Evolutionary conservation across 2,888 invertebrate genomes (phyloP), one percentile per base, ranked within the genome.

Genomic region (Lymantria dispar): DNA sequence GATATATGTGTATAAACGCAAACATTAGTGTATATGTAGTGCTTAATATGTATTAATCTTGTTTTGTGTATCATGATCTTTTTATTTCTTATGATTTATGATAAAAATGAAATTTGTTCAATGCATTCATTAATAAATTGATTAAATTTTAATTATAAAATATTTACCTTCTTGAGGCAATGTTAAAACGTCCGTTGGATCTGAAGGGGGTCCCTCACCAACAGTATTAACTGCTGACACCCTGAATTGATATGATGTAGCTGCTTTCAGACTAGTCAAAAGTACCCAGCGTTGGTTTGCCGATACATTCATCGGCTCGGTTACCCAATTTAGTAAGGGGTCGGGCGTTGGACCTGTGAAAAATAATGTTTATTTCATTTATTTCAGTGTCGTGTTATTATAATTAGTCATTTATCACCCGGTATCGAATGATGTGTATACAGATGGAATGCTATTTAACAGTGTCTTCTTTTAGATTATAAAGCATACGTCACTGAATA

Each of bases 151-250:
- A 8, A 38, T 38, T 38, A 8, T 38, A 38, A 3, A 13, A 38
- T 38, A 38, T 9, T n/a, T 42, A 98, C 98, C 97, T 95, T 99
- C 98, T 92, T 99, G 98, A 0, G 99, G 99, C 65, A 99, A 92
- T 68, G 96, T 96, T 48, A 99, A 94, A 47, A 96, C 94, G 74
- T 97, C 97, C 62, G 97, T 98, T 0, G 98, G 96, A 53, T 96
- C 95, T 0, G 98, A 98, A 1, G 97, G 94, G 0, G 96, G 95
- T 3, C 99, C 99, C 78, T 98, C 98, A 0, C 99, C 99, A 0
- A 99, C 98, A 45, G 96, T 95, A 85, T 99, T 99, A 10, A 98
- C 96, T 11, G 99, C 98, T 58, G 97, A 97, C n/a, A 99, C 97
- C 57, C 99, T 93, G 85, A 99, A 99, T 82, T 98, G 98, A 84